phyloP scores from a whole-genome alignment of 92 coral and sea anemone genomes.

The Porites evermanni region DNA sequence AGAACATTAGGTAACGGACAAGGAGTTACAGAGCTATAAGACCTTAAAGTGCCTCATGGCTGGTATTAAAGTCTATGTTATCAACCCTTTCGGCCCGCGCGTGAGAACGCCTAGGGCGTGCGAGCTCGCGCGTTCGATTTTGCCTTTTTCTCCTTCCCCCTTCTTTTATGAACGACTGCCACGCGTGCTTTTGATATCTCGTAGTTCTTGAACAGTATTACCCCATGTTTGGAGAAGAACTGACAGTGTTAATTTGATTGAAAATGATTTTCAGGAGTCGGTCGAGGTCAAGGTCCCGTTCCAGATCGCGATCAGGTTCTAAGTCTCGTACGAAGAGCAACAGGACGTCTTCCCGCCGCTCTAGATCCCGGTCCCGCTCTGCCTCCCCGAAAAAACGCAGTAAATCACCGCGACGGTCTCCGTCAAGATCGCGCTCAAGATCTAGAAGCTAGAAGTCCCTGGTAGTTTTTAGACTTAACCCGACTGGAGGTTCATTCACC shows the following conservation, averaged over 20 bases:
- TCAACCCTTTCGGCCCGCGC: too few relatives aligned
- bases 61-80: too few relatives aligned
- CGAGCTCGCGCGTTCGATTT: too few relatives aligned
- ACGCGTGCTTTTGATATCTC: too few relatives aligned
- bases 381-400: slow-evolving; percentile 9
- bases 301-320: slow-evolving; percentile 70
- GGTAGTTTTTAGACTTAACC: neutral
- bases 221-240: neutral
- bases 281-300: slow-evolving; percentile 50
- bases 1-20: too few relatives aligned
- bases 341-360: slow-evolving; percentile 58
- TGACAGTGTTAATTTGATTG: neutral
- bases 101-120: too few relatives aligned
- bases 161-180: too few relatives aligned
- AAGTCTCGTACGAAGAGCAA: slow-evolving; percentile 68
- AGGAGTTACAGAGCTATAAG: too few relatives aligned
- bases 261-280: slow-evolving; percentile 44
- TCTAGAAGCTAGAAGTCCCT: slow-evolving; percentile 35
- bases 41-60: too few relatives aligned
- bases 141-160: too few relatives aligned
- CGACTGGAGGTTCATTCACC: neutral
- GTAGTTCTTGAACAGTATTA: neutral
- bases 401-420: slow-evolving; percentile 40
- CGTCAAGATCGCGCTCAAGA: slow-evolving; percentile 60
- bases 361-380: slow-evolving; percentile 74